Evolutionary conservation across 2,797 vertebrate genomes (phyloP).

Genomic region (Luscinia luscinia): DNA sequence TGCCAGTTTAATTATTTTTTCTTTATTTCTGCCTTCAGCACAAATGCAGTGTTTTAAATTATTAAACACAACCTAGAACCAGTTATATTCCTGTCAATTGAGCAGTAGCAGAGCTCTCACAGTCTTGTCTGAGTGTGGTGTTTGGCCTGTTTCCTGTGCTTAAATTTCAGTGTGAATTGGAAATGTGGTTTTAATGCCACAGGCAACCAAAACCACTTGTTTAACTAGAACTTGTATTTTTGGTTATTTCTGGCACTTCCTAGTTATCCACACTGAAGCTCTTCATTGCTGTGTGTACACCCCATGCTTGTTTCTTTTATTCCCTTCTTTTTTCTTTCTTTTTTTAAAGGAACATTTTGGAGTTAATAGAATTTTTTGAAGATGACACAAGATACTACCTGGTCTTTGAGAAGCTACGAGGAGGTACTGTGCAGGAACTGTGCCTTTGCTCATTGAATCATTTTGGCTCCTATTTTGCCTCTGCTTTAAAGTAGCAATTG

Average conservation of each 20-base stretch:
- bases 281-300: not conserved
- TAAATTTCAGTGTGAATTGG: not conserved
- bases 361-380: constrained; percentile 97
- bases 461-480: not conserved
- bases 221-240: constrained; percentile 10
- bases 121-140: constrained; percentile 38
- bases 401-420: constrained; percentile 96
- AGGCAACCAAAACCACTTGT: not conserved
- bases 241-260: constrained; percentile 17
- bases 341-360: constrained; percentile 91
- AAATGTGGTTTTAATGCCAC: not conserved
- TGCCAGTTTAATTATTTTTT: constrained; percentile 62
- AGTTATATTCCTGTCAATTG: constrained; percentile 67
- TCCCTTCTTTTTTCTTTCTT: not conserved
- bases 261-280: not conserved
- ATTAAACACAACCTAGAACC: constrained; percentile 43
- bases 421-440: constrained; percentile 82
- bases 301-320: not conserved
- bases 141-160: not conserved
- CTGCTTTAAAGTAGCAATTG: constrained; percentile 42
- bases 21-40: constrained; percentile 71
- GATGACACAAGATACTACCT: constrained; percentile 92
- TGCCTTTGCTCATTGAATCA: constrained; percentile 16
- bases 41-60: constrained; percentile 41
- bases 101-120: constrained; percentile 59